Evolutionary conservation across 2,888 invertebrate species (phyloP), one percentile per base, ranked within the genome.

Genomic region (Drosophila longiperda): DNA sequence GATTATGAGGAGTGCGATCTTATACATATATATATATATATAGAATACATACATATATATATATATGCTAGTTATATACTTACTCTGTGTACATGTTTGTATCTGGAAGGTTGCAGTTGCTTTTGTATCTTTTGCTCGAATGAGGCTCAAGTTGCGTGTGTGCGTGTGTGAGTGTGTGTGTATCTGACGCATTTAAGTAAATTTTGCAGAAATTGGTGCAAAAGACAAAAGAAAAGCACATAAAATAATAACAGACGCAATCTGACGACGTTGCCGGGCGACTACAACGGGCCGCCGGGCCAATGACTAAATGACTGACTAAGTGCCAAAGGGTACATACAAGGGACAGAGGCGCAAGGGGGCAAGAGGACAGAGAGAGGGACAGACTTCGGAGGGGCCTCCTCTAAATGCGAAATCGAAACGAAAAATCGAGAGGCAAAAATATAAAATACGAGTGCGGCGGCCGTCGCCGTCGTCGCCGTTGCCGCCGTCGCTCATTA

Each of bases 161-260:
- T 29, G 29, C 0, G 48, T 54, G 71, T 20, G 61, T 15, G 45
- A 40, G 52, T 49, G 82, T 66, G 67, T 79, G 80, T 89, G 90
- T 76, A 66, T 82, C 59, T 65, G 66, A 33, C 58, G 73, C 85
- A 89, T 90, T 90, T 90, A 84, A 81, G 85, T 82, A 82, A 87
- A 89, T 85, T 89, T 85, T 78, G 79, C 88, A 74, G 89, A 90
- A 91, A 89, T 87, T 90, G 83, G 87, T 83, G 90, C 90, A 87
- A 87, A 90, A 87, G 79, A 88, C 82, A 86, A 86, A 86, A 85
- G 85, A 87, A 89, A 87, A 87, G 90, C 88, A 89, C 85, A 82
- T 85, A 84, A 89, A 89, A 84, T 85, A 85, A 87, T 87, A 89
- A 89, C 88, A 89, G 84, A 89, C 87, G 73, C 88, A 84, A 87